These are phyloP conservation scores for Cordilura impudica DNA, from an alignment of 2,888 invertebrate genomes.

Conservation along the genomic window DNA sequence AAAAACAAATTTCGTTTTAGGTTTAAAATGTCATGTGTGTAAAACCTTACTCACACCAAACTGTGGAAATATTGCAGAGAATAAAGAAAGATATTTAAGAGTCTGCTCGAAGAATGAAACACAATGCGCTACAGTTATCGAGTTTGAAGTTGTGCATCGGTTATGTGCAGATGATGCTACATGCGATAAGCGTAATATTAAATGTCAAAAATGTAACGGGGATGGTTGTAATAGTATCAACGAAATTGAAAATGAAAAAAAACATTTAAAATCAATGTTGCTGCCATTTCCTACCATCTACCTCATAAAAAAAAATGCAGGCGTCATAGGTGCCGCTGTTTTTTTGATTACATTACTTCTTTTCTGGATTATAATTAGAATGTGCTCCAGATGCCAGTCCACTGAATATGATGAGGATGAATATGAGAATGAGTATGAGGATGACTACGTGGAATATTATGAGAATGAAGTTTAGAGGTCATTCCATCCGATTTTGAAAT, in stretches of 20 bases:
- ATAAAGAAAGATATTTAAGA: neutral
- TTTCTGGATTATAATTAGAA: conserved; percentile 8
- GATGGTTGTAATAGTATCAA: conserved; percentile 31
- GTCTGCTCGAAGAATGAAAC: neutral
- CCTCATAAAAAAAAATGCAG: too few relatives aligned
- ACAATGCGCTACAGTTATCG: neutral
- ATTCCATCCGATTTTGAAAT: too few relatives aligned
- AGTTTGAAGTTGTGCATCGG: too few relatives aligned
- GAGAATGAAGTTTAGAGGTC: conserved; percentile 47
- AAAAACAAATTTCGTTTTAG: neutral
- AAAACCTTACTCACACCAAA: neutral
- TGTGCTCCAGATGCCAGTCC: neutral
- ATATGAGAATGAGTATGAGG: neutral
- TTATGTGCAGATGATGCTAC: too few relatives aligned
- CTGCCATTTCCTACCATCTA: too few relatives aligned
- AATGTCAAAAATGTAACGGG: neutral
- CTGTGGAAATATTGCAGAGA: neutral
- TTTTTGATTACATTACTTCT: neutral
- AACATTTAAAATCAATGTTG: too few relatives aligned
- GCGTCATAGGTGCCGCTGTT: neutral
- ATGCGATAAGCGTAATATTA: neutral
- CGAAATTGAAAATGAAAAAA: neutral
- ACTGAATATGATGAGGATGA: conserved; percentile 5
- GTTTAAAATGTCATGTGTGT: neutral
- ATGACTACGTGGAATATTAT: conserved; percentile 18